These are phyloP conservation scores for Mimas tiliae DNA, from an alignment of 2,888 invertebrate species.

Conservation along the genomic window DNA sequence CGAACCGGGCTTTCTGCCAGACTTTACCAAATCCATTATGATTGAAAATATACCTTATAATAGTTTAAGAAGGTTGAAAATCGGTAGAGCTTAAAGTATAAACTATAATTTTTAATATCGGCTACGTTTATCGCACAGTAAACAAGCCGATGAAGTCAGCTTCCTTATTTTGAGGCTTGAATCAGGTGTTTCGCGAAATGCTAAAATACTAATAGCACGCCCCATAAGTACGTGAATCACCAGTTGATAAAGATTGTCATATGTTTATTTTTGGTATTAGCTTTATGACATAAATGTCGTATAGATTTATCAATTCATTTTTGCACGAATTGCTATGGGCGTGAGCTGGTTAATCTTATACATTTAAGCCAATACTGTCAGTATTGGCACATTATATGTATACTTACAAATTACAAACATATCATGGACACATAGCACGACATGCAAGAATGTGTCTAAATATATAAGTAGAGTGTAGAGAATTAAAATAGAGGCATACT, in stretches of 20 bases:
- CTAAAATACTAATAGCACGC: background rate
- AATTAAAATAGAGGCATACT: too few species aligned
- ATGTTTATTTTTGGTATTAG: background rate
- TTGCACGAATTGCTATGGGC: too few species aligned
- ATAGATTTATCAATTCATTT: too few species aligned
- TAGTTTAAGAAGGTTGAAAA: background rate
- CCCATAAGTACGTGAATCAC: background rate
- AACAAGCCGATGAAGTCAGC: conserved; percentile 34
- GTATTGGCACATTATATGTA: too few species aligned
- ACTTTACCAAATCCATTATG: background rate
- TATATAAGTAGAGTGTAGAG: too few species aligned
- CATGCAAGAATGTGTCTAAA: too few species aligned
- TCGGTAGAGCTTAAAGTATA: background rate
- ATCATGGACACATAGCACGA: too few species aligned
- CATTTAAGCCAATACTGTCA: too few species aligned
- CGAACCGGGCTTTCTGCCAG: conserved; percentile 22
- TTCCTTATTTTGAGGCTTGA: conserved; percentile 35
- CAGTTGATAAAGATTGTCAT: background rate
- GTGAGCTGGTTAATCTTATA: too few species aligned
- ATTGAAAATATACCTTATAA: conserved; percentile 1
- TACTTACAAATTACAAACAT: too few species aligned
- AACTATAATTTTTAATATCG: conserved; percentile 31
- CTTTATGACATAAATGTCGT: too few species aligned
- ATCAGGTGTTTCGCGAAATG: conserved; percentile 17
- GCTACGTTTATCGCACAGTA: conserved; percentile 31